A percentile compares a stretch with the other conserved stretches of the same genome.
Evolutionary conservation across 64 coral and sea anemone genomes (phyloP).

Genomic region (Dendronephthya gigantea): DNA sequence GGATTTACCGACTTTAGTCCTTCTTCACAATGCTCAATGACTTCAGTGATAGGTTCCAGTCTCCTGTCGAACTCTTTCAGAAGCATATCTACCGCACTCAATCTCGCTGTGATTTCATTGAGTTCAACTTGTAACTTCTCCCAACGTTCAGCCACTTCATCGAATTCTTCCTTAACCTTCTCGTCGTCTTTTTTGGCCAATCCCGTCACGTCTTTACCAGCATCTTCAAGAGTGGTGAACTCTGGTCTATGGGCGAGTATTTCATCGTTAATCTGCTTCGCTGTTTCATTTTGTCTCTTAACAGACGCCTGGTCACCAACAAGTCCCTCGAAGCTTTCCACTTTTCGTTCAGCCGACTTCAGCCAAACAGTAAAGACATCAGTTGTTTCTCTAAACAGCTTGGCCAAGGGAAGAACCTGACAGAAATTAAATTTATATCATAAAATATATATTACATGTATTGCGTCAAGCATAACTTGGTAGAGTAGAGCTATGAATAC

Average conservation of each 20-base stretch:
- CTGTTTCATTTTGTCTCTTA: constrained; percentile 17
- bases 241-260: background rate
- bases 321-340: constrained; percentile 47
- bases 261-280: background rate
- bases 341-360: constrained; percentile 48
- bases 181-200: background rate
- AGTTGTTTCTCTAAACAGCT: constrained; percentile 48
- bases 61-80: constrained; percentile 35
- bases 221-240: background rate
- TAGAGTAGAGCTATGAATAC: too few species aligned
- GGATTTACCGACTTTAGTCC: constrained; percentile 38
- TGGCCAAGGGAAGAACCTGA: constrained; percentile 37
- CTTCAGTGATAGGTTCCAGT: constrained; percentile 42
- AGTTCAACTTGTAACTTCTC: constrained; percentile 51
- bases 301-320: constrained; percentile 31
- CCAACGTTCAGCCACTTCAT: constrained; percentile 58
- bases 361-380: constrained; percentile 52
- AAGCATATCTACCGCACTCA: constrained; percentile 25
- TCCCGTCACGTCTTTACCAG: background rate
- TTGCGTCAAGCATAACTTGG: too few species aligned
- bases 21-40: constrained; percentile 44
- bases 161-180: constrained; percentile 23
- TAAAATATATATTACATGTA: too few species aligned
- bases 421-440: too few species aligned
- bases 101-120: background rate